Percentiles rank a stretch among this genome's conserved stretches.
Evolutionary conservation across 2,888 invertebrate species (phyloP).

Genomic region (Ormyrus labotus): DNA sequence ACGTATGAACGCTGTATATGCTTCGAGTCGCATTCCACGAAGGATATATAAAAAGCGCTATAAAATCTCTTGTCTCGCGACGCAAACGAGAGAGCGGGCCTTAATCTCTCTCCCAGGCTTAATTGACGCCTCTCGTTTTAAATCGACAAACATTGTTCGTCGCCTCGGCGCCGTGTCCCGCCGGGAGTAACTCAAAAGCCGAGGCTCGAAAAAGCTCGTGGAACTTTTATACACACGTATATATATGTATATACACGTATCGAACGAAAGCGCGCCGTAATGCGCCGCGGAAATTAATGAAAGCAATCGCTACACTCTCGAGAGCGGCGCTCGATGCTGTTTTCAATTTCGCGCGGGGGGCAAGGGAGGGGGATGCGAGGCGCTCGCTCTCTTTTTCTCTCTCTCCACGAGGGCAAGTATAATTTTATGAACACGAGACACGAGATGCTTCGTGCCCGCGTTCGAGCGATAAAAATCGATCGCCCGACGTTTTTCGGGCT

Average conservation of each 20-base stretch:
- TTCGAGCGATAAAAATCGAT: not conserved
- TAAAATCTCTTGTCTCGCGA: no score
- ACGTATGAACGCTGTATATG: no score
- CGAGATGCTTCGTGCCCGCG: not conserved
- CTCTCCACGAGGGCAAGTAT: not conserved
- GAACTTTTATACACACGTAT: no score
- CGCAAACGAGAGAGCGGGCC: no score
- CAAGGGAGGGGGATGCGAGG: not conserved
- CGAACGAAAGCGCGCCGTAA: not conserved
- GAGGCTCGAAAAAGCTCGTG: no score
- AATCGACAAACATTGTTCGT: constrained; percentile 7
- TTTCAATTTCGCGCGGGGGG: not conserved
- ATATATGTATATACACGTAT: no score
- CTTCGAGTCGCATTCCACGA: no score
- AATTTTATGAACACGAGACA: constrained; percentile 10
- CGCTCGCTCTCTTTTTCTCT: not conserved
- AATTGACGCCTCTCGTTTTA: constrained; percentile 24
- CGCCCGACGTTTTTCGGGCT: no score
- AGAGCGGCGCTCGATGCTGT: constrained; percentile 1
- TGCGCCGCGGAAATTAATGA: constrained; percentile 18
- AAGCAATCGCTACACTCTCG: constrained; percentile 12
- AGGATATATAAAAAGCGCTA: no score
- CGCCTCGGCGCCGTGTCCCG: no score
- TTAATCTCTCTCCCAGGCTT: constrained; percentile 18
- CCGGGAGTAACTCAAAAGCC: no score